These are phyloP conservation scores for Lasiurus borealis DNA, from an alignment of 2,113 vertebrate species.

Conservation along the genomic window DNA sequence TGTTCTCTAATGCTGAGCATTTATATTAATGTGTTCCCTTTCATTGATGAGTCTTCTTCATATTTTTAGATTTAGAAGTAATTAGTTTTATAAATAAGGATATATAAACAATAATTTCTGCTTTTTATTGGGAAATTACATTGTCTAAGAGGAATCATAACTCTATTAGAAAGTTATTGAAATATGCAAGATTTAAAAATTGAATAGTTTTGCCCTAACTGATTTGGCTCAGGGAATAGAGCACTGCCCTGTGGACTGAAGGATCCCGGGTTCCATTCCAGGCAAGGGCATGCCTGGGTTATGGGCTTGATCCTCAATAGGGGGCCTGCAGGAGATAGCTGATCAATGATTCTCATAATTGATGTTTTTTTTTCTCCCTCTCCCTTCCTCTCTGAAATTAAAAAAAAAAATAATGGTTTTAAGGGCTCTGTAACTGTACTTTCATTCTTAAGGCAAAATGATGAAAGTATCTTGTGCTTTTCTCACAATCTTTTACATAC, in stretches of 20 bases:
- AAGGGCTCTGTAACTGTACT: neutral
- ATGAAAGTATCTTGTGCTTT: neutral
- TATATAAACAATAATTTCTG: neutral
- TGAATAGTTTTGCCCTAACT: neutral
- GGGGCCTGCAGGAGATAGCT: too few relatives aligned
- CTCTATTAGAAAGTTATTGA: neutral
- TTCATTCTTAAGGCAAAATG: neutral
- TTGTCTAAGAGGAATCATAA: neutral
- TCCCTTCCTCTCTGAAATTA: too few relatives aligned
- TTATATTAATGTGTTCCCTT: conserved; percentile 20
- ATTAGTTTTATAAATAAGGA: conserved; percentile 27
- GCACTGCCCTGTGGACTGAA: too few relatives aligned
- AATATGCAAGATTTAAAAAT: neutral
- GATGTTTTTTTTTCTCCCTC: too few relatives aligned
- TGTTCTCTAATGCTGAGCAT: neutral
- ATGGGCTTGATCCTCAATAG: too few relatives aligned
- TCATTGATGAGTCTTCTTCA: neutral
- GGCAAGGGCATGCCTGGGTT: too few relatives aligned
- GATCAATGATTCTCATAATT: too few relatives aligned
- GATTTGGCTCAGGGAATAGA: too few relatives aligned
- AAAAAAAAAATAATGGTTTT: neutral
- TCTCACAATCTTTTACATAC: neutral
- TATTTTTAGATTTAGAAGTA: conserved; percentile 59
- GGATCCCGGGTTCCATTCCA: too few relatives aligned
- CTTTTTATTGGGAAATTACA: neutral